A percentile compares a stretch with the other conserved stretches of the same genome.
Conservation (phyloP, 2,888 invertebrate genomes). For the Catotricha subobsoleta region DNA sequence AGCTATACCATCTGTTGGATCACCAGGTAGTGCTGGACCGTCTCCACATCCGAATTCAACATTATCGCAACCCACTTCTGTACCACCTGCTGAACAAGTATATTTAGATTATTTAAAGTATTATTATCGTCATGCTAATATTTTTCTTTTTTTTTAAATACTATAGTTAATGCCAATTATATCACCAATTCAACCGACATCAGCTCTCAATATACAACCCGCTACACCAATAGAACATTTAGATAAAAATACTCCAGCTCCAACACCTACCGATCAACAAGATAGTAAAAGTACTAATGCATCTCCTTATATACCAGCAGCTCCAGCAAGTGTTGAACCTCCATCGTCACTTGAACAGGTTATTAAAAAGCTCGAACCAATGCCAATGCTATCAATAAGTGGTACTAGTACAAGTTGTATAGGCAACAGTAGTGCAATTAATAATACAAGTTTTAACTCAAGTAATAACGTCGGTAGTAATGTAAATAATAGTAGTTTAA, state of each 20-base stretch:
- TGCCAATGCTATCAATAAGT: too few relatives aligned
- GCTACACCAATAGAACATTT: conserved; percentile 27
- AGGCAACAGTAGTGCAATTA: not conserved
- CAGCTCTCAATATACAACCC: conserved; percentile 28
- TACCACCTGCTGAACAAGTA: conserved; percentile 37
- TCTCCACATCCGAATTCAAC: conserved; percentile 41
- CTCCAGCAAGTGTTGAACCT: conserved; percentile 26
- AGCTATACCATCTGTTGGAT: conserved; percentile 35
- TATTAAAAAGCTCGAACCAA: too few relatives aligned
- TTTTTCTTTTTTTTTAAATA: not conserved
- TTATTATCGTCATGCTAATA: not conserved
- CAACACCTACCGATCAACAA: conserved; percentile 29
- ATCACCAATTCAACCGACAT: conserved; percentile 46
- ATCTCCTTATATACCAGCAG: conserved; percentile 27
- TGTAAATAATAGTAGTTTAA: not conserved
- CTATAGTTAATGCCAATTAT: conserved; percentile 24
- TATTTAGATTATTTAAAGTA: too few relatives aligned
- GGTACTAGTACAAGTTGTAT: not conserved
- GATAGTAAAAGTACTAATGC: conserved; percentile 27
- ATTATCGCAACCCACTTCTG: conserved; percentile 53
- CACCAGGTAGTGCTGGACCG: conserved; percentile 46
- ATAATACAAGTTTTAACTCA: not conserved
- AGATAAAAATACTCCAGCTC: conserved; percentile 30
- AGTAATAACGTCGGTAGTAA: not conserved
- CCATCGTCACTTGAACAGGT: conserved; percentile 19